Evolutionary conservation across 2,888 invertebrate species (phyloP).

Genomic region (Amphipoea lucens): DNA sequence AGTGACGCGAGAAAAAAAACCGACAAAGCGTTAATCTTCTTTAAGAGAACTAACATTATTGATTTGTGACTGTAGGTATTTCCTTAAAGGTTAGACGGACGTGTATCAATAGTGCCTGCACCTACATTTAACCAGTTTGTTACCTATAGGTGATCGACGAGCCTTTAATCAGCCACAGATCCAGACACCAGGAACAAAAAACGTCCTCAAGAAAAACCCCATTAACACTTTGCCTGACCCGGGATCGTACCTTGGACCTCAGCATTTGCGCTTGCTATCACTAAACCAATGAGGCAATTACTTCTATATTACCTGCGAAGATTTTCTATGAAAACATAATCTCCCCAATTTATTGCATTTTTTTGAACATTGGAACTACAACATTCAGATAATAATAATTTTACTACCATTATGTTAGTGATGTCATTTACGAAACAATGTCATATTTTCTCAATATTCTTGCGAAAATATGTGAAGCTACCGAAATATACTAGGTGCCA

Average conservation of each 20-base stretch:
- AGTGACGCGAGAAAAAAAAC: neutral
- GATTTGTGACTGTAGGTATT: neutral
- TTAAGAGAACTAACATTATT: neutral
- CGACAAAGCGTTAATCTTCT: neutral
- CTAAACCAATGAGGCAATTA: neutral
- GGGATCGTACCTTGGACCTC: neutral
- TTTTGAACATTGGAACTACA: neutral
- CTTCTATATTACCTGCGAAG: neutral
- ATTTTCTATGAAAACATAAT: neutral
- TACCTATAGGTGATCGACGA: neutral
- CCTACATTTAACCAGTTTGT: neutral
- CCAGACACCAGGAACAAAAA: neutral
- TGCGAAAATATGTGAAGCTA: neutral
- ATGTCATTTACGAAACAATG: constrained; percentile 7
- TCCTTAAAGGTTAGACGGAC: neutral
- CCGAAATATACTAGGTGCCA: neutral
- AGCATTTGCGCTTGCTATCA: neutral
- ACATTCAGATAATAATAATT: neutral
- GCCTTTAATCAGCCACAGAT: neutral
- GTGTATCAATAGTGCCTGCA: neutral
- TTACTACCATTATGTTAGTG: constrained; percentile 1
- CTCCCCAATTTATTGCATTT: neutral
- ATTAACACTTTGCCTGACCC: neutral
- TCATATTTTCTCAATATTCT: neutral
- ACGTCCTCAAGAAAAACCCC: neutral